Percentiles rank a stretch among this genome's conserved stretches.
These are phyloP conservation scores for Erythrolamprus reginae DNA, from an alignment of 2,113 vertebrate genomes.

Conservation along the genomic window DNA sequence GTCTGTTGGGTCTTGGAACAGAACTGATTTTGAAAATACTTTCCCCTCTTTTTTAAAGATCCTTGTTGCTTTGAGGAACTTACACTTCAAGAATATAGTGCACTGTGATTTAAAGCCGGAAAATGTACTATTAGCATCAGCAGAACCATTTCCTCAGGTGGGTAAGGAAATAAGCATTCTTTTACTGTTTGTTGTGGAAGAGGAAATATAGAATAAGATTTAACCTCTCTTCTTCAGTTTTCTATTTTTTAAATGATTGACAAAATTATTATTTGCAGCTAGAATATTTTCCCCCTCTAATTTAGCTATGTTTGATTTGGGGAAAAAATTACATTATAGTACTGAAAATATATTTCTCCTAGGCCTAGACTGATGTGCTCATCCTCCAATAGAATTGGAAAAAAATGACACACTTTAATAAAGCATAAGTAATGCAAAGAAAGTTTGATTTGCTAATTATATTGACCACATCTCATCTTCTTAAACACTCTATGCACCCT, in stretches of 20 bases:
- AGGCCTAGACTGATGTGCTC: neutral
- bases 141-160: slow-evolving; percentile 96
- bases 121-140: slow-evolving; percentile 94
- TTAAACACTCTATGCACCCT: neutral
- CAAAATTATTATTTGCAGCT: neutral
- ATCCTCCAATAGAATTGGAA: neutral
- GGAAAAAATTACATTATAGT: neutral
- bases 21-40: slow-evolving; percentile 25
- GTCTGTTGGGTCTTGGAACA: neutral
- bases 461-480: neutral
- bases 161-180: slow-evolving; percentile 32
- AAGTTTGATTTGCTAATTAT: neutral
- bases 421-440: neutral
- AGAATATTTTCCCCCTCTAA: neutral
- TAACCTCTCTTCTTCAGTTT: neutral
- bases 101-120: slow-evolving; percentile 99
- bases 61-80: slow-evolving; percentile 93
- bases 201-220: neutral
- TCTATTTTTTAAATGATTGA: neutral
- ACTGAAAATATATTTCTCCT: neutral
- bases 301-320: neutral
- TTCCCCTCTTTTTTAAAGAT: slow-evolving; percentile 71
- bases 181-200: neutral
- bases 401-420: neutral
- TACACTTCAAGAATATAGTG: slow-evolving; percentile 98